Base-by-base conservation (phyloP, 1,140 invertebrate species). In the Gryon sp. region DNA sequence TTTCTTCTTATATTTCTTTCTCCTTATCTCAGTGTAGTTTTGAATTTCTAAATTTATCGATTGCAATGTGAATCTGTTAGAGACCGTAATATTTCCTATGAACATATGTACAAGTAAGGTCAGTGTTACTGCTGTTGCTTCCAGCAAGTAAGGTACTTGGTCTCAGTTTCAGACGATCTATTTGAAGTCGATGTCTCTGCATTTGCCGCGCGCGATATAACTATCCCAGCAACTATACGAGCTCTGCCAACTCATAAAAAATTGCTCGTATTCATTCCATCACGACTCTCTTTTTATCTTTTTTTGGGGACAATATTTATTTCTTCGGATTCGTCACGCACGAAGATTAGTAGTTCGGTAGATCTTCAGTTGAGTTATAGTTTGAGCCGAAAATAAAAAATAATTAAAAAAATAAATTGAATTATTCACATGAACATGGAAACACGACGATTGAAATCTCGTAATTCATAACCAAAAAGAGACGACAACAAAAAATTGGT, bases 91-190 rank as follows among this genome's bases (percentile, higher is more conserved):
- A 82, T 83, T 83, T 82, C 77, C 81, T 78, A 81, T 59, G 79
- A 82, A 83, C 83, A 84, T 80, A 72, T 83, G 80, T 84, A 83
- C 74, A 74, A 62, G 80, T 76, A 84, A 84, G 81, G 82, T 84
- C 83, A 84, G 81, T 81, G 76, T 59, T 76, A 74, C 79, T 80
- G 50, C 82, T 82, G 81, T 81, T 79, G 28, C 55, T 66, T 14
- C 16, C 40, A 16, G 52, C 50, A 53, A 55, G 53, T 59, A 68
- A 62, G 53, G 66, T 66, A 66, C 75, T 62, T 41, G 70, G 73
- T 63, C 63, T 72, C 57, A 48, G 62, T 53, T 72, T 41, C 62
- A 62, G 53, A 6, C 53, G 48, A 73, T 57, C 68, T 69, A 66
- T 73, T 68, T 68, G 59, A 76, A 52, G 65, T 36, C 73, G 48